Conservation (phyloP, 1,140 invertebrate genomes). For the Neodiprion pinetum region DNA sequence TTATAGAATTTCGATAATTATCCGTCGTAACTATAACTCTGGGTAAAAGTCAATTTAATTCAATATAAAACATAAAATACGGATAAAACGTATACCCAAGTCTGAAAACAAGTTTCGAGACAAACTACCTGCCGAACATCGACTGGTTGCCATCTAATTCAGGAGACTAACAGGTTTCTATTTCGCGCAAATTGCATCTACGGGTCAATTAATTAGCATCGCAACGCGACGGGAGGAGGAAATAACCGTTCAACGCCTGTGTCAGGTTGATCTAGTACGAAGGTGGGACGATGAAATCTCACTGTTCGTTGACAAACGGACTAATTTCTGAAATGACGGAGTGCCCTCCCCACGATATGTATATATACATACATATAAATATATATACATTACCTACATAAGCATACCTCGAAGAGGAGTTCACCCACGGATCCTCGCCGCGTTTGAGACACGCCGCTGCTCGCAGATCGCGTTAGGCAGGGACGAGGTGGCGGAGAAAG, state of each 20-base stretch:
- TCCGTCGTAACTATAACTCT: no score
- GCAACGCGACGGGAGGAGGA: no score
- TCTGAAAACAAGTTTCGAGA: no score
- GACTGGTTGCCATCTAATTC: not conserved
- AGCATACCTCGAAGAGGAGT: constrained; percentile 10
- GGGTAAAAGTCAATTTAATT: no score
- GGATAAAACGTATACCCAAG: no score
- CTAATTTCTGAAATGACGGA: not conserved
- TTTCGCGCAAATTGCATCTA: not conserved
- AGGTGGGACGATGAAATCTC: not conserved
- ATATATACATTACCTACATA: no score
- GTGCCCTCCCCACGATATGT: not conserved
- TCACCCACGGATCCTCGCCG: constrained; percentile 19
- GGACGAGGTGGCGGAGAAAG: constrained; percentile 24
- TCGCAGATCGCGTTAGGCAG: not conserved
- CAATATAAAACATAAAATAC: no score
- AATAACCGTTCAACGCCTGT: no score
- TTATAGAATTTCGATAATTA: no score
- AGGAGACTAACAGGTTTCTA: not conserved
- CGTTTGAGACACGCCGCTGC: constrained; percentile 33
- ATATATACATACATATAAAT: no score
- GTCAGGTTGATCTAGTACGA: not conserved
- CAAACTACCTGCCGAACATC: no score
- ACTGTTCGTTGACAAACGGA: not conserved
- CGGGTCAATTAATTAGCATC: not conserved